Conservation (phyloP, 2,113 vertebrate species). For the Rhea pennata region DNA sequence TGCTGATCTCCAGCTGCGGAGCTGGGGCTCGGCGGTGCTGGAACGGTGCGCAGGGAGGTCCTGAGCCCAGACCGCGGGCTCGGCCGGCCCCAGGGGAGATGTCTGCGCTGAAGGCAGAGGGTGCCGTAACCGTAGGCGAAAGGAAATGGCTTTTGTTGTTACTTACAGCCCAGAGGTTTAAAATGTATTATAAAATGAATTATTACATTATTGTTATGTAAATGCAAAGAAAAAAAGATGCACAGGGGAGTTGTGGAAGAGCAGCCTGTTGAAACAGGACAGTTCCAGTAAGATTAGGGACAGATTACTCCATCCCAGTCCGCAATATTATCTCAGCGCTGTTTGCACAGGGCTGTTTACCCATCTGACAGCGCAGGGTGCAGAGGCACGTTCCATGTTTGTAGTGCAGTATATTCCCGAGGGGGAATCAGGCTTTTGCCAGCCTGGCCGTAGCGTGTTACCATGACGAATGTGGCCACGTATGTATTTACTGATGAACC, state of each 20-base stretch:
- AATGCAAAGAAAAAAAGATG: neutral
- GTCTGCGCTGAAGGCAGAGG: neutral
- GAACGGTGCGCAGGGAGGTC: neutral
- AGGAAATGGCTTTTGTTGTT: neutral
- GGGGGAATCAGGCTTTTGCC: neutral
- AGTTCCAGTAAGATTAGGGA: constrained; percentile 11
- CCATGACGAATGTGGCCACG: neutral
- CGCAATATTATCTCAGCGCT: neutral
- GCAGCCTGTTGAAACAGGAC: neutral
- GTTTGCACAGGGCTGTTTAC: constrained; percentile 43
- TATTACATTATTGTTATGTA: neutral
- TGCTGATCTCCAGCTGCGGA: neutral
- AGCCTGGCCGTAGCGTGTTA: neutral
- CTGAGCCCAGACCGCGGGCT: neutral
- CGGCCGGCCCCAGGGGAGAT: neutral
- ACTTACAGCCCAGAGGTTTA: neutral
- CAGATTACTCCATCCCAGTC: neutral
- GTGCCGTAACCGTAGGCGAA: accelerated
- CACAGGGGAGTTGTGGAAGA: neutral
- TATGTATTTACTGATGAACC: neutral
- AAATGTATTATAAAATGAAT: neutral
- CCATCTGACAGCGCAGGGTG: neutral
- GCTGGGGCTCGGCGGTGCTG: accelerated
- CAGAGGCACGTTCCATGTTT: neutral
- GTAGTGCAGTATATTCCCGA: neutral